Evolutionary conservation across 2,113 vertebrate species (phyloP).

Genomic region (Heterochromis multidens): DNA sequence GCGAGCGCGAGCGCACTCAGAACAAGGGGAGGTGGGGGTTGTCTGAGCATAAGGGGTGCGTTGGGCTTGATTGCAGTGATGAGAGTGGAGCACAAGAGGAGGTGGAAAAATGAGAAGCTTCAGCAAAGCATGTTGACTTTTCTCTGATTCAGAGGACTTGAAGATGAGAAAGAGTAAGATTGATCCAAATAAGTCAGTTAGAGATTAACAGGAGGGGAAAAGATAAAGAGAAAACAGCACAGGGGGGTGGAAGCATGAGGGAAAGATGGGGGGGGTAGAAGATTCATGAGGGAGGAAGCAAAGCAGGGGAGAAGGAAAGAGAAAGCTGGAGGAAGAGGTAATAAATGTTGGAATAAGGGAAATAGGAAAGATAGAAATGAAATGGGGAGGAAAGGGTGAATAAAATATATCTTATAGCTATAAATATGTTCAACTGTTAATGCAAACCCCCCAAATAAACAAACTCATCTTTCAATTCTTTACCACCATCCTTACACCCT

Average conservation of each 20-base stretch:
- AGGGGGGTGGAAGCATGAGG: background rate
- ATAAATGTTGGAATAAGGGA: background rate
- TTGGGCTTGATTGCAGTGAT: slow-evolving; percentile 42
- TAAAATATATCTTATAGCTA: background rate
- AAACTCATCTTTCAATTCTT: background rate
- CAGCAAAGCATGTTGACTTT: background rate
- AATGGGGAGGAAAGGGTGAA: background rate
- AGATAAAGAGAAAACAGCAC: background rate
- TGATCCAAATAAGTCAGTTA: background rate
- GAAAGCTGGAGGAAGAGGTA: background rate
- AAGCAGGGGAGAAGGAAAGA: background rate
- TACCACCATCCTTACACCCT: background rate
- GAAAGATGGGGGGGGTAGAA: background rate
- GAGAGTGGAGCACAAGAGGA: slow-evolving; percentile 13
- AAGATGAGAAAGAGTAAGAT: background rate
- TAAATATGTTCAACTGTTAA: background rate
- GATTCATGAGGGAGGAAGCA: background rate
- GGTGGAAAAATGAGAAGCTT: background rate
- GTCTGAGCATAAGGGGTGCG: slow-evolving; percentile 19
- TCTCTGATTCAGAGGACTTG: background rate
- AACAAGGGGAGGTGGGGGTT: slow-evolving; percentile 33
- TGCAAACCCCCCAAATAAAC: background rate
- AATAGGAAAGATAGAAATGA: background rate
- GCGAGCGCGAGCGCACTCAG: background rate
- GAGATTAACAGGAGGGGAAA: background rate